Evolutionary conservation across 2,888 invertebrate species (phyloP).

Genomic region (Meiosimyza decipiens): DNA sequence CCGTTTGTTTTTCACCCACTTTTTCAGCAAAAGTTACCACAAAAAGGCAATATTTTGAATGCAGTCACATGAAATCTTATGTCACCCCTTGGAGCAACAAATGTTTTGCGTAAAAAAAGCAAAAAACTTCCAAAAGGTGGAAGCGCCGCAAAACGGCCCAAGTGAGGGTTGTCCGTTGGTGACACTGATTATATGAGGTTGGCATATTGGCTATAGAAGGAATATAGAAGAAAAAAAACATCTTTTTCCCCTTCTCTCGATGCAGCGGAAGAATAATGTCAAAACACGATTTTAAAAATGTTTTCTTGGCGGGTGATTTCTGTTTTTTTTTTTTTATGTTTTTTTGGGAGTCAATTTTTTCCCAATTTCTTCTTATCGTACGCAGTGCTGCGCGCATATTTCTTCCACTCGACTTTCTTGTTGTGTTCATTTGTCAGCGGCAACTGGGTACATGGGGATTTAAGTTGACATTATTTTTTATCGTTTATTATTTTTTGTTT

Average conservation of each 20-base stretch:
- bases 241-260: background rate
- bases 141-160: slow-evolving; percentile 22
- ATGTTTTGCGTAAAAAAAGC: slow-evolving; percentile 4
- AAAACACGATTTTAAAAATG: slow-evolving; percentile 42
- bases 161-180: slow-evolving; percentile 27
- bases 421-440: slow-evolving; percentile 23
- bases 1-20: background rate
- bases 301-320: slow-evolving; percentile 42
- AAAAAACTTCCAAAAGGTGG: background rate
- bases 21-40: slow-evolving; percentile 31
- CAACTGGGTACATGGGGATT: slow-evolving; percentile 30
- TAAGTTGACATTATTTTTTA: slow-evolving; percentile 47
- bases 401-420: slow-evolving; percentile 17
- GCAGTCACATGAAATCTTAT: slow-evolving; percentile 61
- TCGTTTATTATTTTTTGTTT: slow-evolving; percentile 45
- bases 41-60: slow-evolving; percentile 38
- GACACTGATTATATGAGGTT: slow-evolving; percentile 19
- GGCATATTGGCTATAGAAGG: slow-evolving; percentile 11
- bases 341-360: slow-evolving; percentile 38
- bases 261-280: slow-evolving; percentile 12
- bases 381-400: slow-evolving; percentile 41
- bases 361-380: slow-evolving; percentile 38
- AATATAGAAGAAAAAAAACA: background rate
- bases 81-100: slow-evolving; percentile 57
- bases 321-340: slow-evolving; percentile 27